A percentile compares a stretch with the other conserved stretches of the same genome.
Evolutionary conservation across 2,113 vertebrate species (phyloP).

Genomic region (Xyliphius kryptos): DNA sequence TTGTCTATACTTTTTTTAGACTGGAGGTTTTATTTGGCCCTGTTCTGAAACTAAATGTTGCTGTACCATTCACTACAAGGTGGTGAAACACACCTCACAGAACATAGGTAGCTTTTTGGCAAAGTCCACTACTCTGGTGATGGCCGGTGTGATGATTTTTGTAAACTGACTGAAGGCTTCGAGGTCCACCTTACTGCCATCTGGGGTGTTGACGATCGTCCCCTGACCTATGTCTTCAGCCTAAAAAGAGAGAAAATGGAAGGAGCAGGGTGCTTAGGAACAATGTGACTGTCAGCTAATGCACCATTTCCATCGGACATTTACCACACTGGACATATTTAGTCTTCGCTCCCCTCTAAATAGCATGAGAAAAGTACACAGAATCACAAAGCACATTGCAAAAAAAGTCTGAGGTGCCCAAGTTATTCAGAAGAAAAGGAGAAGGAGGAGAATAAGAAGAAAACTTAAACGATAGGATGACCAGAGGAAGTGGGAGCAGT

Average conservation of each 20-base stretch:
- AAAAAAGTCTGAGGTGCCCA: conserved; percentile 26
- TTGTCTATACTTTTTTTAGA: too few species aligned
- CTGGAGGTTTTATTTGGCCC: too few species aligned
- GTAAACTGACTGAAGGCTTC: conserved; percentile 99
- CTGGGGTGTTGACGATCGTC: conserved; percentile 81
- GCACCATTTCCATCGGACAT: conserved; percentile 21
- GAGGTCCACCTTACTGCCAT: conserved; percentile 96
- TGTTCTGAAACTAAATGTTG: too few species aligned
- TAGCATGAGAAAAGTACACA: conserved; percentile 21
- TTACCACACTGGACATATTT: conserved; percentile 30
- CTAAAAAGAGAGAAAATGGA: conserved; percentile 57
- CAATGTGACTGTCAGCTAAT: background rate
- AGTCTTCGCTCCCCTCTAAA: conserved; percentile 26
- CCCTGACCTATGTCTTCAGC: conserved; percentile 95
- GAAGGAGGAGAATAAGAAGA: conserved; percentile 30
- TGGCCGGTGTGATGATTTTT: conserved; percentile 99
- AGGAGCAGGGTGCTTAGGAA: conserved; percentile 24
- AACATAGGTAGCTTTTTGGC: conserved; percentile 99
- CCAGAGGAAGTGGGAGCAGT: conserved; percentile 25
- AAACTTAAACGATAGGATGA: conserved; percentile 23
- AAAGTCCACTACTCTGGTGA: conserved; percentile 99
- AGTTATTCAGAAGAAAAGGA: conserved; percentile 22
- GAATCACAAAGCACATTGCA: conserved; percentile 22
- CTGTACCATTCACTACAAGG: too few species aligned
- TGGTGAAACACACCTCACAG: conserved; percentile 80